A percentile compares a stretch with the other conserved stretches of the same genome.
phyloP scores from a whole-genome alignment of 2,888 invertebrate species.

The Drosophila parthenogenetica region DNA sequence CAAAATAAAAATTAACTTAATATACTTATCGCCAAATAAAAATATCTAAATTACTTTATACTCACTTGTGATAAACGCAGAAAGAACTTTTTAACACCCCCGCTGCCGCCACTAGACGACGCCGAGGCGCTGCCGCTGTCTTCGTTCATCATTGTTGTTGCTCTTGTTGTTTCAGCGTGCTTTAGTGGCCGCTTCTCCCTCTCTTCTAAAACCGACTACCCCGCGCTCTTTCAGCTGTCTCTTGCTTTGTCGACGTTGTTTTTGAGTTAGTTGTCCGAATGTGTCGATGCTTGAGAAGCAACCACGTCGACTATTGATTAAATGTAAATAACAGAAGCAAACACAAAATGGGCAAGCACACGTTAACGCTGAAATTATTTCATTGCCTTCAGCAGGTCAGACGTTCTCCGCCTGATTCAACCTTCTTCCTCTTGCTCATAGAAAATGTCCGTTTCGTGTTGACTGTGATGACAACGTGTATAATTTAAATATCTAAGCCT shows the following conservation, averaged over 20 bases:
- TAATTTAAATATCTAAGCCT: slow-evolving; percentile 30
- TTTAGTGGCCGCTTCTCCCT: slow-evolving; percentile 15
- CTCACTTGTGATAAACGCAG: slow-evolving; percentile 84
- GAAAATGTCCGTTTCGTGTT: slow-evolving; percentile 38
- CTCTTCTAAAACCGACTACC: slow-evolving; percentile 16
- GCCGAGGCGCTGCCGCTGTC: slow-evolving; percentile 80
- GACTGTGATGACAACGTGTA: slow-evolving; percentile 32
- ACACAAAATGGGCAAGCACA: slow-evolving; percentile 48
- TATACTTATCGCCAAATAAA: background rate
- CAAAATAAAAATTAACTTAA: slow-evolving; percentile 16
- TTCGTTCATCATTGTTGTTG: slow-evolving; percentile 84
- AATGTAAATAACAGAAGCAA: slow-evolving; percentile 43
- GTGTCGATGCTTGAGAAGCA: slow-evolving; percentile 14
- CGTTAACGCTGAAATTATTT: slow-evolving; percentile 61
- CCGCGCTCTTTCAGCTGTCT: slow-evolving; percentile 10
- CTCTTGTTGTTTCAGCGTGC: slow-evolving; percentile 47
- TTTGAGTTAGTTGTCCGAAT: slow-evolving; percentile 3
- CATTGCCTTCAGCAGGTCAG: slow-evolving; percentile 50
- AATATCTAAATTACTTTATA: slow-evolving; percentile 18
- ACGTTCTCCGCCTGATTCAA: slow-evolving; percentile 46
- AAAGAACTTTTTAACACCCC: slow-evolving; percentile 83
- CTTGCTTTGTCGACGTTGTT: slow-evolving; percentile 3
- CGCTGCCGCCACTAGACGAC: slow-evolving; percentile 77
- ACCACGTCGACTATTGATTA: slow-evolving; percentile 38
- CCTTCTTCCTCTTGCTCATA: slow-evolving; percentile 46